Conservation (phyloP, 2,113 vertebrate species). For the Elaphurus davidianus region DNA sequence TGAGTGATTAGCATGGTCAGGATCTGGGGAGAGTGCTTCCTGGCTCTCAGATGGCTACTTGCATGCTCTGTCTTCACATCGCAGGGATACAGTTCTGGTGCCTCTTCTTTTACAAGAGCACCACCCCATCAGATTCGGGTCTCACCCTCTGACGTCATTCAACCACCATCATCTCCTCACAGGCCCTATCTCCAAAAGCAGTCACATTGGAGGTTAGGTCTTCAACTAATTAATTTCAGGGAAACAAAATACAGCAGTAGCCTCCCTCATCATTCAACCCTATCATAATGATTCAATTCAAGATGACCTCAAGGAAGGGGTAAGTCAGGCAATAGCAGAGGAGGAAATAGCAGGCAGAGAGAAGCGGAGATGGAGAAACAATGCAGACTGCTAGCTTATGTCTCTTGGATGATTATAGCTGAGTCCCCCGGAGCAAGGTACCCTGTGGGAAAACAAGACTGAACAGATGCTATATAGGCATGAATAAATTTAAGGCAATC, state of each 20-base stretch:
- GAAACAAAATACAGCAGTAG: neutral
- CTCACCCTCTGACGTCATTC: neutral
- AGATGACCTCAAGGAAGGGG: neutral
- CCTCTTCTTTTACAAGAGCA: neutral
- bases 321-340: neutral
- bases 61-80: neutral
- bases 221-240: neutral
- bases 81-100: neutral
- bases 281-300: neutral
- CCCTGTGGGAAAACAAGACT: neutral
- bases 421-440: neutral
- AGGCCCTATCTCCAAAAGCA: neutral
- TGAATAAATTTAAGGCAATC: neutral
- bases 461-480: neutral
- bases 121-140: neutral
- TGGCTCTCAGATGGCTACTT: neutral
- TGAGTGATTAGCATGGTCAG: neutral
- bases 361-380: neutral
- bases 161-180: neutral
- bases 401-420: neutral
- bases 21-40: neutral
- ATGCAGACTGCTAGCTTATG: neutral
- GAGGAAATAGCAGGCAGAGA: neutral
- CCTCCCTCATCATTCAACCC: neutral
- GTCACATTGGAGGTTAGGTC: neutral